Evolutionary conservation across 2,113 vertebrate species (phyloP).

Genomic region (Trichechus manatus): DNA sequence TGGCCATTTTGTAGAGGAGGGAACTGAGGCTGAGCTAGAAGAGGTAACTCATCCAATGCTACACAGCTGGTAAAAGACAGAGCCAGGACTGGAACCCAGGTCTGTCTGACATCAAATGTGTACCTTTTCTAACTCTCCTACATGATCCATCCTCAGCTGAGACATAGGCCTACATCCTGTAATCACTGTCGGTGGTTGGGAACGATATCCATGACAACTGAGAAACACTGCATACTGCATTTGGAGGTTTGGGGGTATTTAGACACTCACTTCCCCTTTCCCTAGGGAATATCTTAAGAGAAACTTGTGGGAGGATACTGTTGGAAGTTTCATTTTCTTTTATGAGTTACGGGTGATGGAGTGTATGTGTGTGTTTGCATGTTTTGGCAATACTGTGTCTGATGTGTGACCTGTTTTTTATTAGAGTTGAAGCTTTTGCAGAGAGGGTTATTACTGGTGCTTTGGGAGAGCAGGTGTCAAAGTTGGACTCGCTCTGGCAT

Average conservation of each 20-base stretch:
- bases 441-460: conserved; percentile 55
- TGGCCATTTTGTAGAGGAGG: background rate
- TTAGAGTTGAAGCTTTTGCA: conserved; percentile 72
- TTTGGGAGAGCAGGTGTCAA: conserved; percentile 74
- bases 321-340: conserved; percentile 63
- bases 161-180: background rate
- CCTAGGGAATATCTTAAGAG: background rate
- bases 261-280: background rate
- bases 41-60: background rate
- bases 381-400: conserved; percentile 61
- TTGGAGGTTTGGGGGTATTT: background rate
- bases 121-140: background rate
- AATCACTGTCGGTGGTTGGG: background rate
- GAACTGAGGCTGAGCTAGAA: background rate
- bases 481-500: conserved; percentile 65
- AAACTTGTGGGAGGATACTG: background rate
- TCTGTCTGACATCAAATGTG: background rate
- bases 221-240: background rate
- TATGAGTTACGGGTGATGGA: conserved; percentile 62
- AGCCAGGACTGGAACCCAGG: background rate
- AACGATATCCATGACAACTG: background rate
- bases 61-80: background rate
- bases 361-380: conserved; percentile 35
- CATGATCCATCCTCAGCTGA: background rate
- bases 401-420: conserved; percentile 60